Conservation (phyloP, 2,113 vertebrate genomes). For the Raja brachyura region DNA sequence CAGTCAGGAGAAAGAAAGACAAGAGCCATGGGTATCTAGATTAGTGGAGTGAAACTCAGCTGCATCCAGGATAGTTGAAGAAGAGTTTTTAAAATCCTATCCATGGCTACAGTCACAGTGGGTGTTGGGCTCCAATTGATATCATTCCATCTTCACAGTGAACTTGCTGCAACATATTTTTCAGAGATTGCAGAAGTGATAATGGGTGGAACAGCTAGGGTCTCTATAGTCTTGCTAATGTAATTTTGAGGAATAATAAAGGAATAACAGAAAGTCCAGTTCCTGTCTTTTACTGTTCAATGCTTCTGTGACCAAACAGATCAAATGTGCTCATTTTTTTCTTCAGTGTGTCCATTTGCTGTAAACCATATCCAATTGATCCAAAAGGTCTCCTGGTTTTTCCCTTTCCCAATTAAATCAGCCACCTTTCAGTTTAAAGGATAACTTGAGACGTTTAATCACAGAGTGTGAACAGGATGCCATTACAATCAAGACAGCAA, state of each 20-base stretch:
- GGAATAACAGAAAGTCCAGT: background rate
- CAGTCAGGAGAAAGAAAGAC: background rate
- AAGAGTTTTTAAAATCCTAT: background rate
- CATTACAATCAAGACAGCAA: constrained; percentile 11
- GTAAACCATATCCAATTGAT: background rate
- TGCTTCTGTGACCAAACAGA: background rate
- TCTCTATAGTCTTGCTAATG: background rate
- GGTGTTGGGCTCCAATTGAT: background rate
- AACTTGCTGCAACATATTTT: background rate
- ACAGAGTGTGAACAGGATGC: background rate
- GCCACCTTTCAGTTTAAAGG: background rate
- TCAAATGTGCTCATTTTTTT: background rate
- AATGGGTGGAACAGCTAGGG: background rate
- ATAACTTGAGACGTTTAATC: background rate
- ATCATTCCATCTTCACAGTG: background rate
- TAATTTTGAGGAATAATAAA: background rate
- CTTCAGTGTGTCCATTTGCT: background rate
- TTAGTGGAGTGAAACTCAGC: background rate
- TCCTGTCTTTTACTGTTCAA: background rate
- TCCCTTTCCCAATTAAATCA: background rate
- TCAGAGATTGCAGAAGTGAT: background rate
- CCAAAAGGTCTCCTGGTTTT: background rate
- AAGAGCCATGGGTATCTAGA: background rate
- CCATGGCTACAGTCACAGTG: background rate
- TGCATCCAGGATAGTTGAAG: background rate